Conservation (phyloP, 2,888 invertebrate genomes). For the Synanthedon vespiformis region DNA sequence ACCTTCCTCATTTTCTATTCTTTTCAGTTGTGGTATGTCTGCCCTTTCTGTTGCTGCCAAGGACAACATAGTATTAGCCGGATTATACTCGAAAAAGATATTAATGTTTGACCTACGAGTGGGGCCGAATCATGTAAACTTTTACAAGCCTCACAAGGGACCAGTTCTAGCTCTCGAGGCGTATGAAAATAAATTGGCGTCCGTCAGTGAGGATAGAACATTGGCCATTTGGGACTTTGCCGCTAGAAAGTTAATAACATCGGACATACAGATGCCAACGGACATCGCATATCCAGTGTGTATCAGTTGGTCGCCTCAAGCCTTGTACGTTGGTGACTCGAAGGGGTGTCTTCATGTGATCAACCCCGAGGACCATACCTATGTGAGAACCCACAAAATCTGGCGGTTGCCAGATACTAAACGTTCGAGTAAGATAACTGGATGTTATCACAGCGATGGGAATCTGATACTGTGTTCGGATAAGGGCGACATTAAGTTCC, state of each 20-base stretch:
- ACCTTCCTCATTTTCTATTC: too few species aligned
- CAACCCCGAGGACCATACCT: constrained; percentile 38
- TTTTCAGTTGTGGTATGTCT: constrained; percentile 61
- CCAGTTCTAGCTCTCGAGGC: constrained; percentile 57
- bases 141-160: constrained; percentile 63
- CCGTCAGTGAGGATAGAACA: constrained; percentile 71
- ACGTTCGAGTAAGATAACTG: constrained; percentile 50
- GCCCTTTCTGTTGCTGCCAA: constrained; percentile 63
- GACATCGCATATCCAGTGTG: constrained; percentile 52
- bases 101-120: constrained; percentile 63
- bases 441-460: constrained; percentile 47
- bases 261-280: constrained; percentile 44
- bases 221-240: constrained; percentile 69
- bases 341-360: constrained; percentile 52
- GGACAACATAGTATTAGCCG: constrained; percentile 59
- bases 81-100: constrained; percentile 67
- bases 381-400: constrained; percentile 38
- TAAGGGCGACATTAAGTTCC: constrained; percentile 55
- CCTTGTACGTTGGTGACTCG: constrained; percentile 58
- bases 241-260: constrained; percentile 50
- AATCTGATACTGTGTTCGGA: constrained; percentile 56
- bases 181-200: constrained; percentile 59
- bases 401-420: constrained; percentile 47
- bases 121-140: constrained; percentile 39
- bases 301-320: constrained; percentile 46